These are phyloP conservation scores for Microlaimidae sp. DNA, from an alignment of 2,888 invertebrate species.

Conservation along the genomic window DNA sequence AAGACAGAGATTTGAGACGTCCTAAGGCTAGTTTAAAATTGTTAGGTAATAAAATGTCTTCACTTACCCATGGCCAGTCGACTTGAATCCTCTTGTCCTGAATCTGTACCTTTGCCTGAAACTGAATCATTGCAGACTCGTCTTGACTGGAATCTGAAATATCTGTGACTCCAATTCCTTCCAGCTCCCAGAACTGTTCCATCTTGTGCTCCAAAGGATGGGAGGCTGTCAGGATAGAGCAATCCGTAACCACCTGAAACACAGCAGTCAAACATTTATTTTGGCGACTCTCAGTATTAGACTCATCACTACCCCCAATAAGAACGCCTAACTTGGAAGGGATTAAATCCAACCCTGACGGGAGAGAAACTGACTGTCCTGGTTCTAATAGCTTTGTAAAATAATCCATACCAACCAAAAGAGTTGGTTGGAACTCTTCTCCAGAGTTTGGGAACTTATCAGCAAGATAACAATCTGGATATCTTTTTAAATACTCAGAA, in stretches of 20 bases:
- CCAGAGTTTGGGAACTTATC: neutral
- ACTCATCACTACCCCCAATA: neutral
- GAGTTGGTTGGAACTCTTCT: neutral
- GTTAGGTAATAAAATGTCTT: neutral
- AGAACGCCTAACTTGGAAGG: neutral
- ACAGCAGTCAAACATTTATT: no score
- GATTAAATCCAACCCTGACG: neutral
- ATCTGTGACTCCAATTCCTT: neutral
- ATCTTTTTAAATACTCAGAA: neutral
- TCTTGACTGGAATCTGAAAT: no score
- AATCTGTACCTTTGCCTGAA: neutral
- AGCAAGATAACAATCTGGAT: neutral
- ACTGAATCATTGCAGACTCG: neutral
- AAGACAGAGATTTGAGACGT: conserved; percentile 1
- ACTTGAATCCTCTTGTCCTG: neutral
- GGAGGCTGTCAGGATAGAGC: no score
- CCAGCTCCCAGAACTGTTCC: conserved; percentile 1
- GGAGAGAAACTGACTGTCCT: neutral
- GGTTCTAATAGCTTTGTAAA: neutral
- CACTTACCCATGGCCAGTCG: conserved; percentile 4
- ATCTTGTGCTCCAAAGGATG: no score
- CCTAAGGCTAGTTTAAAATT: neutral
- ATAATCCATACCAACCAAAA: neutral
- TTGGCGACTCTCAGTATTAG: neutral
- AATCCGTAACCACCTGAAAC: no score